These are phyloP conservation scores for Fragum sueziense DNA, from an alignment of 2,888 invertebrate species.

Conservation along the genomic window DNA sequence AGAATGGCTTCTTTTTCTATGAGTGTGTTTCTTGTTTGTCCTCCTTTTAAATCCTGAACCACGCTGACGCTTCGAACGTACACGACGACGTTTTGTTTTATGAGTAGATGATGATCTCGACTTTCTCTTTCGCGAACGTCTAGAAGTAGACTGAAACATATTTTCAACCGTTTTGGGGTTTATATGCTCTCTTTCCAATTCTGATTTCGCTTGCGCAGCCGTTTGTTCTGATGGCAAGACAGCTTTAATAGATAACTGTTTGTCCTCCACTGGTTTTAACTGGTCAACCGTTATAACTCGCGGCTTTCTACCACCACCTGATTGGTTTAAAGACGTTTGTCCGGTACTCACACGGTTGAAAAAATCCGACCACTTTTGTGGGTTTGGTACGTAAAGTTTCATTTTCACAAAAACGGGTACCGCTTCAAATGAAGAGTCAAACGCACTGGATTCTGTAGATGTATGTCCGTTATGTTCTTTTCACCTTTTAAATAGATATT, in stretches of 20 bases:
- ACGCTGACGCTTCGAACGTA: conserved; percentile 19
- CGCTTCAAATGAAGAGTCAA: conserved; percentile 48
- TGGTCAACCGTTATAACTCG: conserved; percentile 22
- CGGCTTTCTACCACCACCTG: conserved; percentile 22
- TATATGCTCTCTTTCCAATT: conserved; percentile 32
- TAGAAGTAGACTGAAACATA: conserved; percentile 17
- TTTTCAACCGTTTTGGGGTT: conserved; percentile 21
- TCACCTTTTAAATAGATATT: conserved; percentile 42
- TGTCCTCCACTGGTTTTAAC: conserved; percentile 5
- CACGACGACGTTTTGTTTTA: conserved; percentile 17
- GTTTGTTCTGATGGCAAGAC: conserved; percentile 37
- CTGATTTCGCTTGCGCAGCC: conserved; percentile 32
- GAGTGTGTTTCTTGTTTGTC: background rate
- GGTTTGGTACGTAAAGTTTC: conserved; percentile 51
- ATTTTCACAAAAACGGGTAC: conserved; percentile 33
- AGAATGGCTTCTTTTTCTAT: background rate
- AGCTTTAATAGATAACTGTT: conserved; percentile 24
- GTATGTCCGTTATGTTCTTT: background rate
- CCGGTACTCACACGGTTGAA: conserved; percentile 30
- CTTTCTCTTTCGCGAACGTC: conserved; percentile 27
- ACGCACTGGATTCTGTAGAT: conserved; percentile 26
- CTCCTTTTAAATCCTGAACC: conserved; percentile 3
- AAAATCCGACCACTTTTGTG: conserved; percentile 40
- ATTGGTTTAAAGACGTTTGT: conserved; percentile 29
- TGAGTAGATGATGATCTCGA: background rate